These are phyloP conservation scores for Polymixis flavicincta DNA, from an alignment of 2,888 invertebrate genomes.

Conservation along the genomic window DNA sequence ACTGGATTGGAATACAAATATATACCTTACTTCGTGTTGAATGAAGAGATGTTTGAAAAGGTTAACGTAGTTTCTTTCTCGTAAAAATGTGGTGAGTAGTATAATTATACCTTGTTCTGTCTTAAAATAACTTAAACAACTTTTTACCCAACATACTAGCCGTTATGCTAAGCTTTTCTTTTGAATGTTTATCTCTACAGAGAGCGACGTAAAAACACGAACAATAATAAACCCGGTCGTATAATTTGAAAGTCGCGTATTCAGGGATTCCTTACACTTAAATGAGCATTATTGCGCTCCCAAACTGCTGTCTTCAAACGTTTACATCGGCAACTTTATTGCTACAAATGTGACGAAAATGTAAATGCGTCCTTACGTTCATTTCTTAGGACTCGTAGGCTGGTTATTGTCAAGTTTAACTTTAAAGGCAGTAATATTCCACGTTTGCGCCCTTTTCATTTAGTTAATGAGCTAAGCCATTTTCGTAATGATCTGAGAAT, in stretches of 20 bases:
- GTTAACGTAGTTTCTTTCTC: not conserved
- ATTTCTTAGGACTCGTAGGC: conserved; percentile 72
- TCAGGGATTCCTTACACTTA: conserved; percentile 75
- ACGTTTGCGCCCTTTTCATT: conserved; percentile 54
- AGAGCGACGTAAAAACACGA: conserved; percentile 53
- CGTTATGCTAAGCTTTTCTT: not conserved
- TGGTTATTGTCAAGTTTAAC: conserved; percentile 74
- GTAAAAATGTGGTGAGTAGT: not conserved
- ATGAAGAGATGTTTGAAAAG: not conserved
- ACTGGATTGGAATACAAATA: conserved; percentile 20
- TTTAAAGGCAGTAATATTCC: conserved; percentile 68
- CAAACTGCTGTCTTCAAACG: conserved; percentile 79
- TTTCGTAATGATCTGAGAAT: conserved; percentile 36
- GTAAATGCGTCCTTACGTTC: conserved; percentile 77
- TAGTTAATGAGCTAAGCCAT: conserved; percentile 52
- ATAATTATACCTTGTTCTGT: not conserved
- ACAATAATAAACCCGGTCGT: conserved; percentile 69
- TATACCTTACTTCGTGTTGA: not conserved
- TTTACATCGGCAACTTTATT: conserved; percentile 83
- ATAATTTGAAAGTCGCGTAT: conserved; percentile 75
- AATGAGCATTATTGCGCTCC: conserved; percentile 82
- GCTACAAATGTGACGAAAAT: conserved; percentile 84
- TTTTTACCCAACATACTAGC: not conserved
- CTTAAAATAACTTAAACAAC: not conserved
- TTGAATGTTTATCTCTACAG: conserved; percentile 25